phyloP scores from a whole-genome alignment of 2,888 invertebrate species.

The Dicyrtoma fusca region DNA sequence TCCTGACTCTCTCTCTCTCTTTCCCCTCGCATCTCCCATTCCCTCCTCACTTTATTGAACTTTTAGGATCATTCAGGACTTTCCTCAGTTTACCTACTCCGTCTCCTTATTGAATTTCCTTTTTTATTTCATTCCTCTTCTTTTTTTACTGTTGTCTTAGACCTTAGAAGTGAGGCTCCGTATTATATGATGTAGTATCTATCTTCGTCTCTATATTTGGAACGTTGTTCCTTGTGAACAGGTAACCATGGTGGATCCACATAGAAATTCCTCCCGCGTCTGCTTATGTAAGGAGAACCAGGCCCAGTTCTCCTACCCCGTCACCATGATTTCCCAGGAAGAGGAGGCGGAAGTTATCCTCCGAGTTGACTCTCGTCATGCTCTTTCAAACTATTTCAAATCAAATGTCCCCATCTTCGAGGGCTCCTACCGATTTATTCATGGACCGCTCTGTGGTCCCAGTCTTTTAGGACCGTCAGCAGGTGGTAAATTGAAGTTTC shows the following conservation, averaged over 20 bases:
- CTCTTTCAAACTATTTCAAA: conserved; percentile 85
- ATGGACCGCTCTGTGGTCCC: conserved; percentile 79
- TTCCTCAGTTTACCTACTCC: neutral
- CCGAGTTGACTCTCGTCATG: conserved; percentile 81
- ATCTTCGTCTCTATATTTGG: neutral
- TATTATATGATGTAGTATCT: neutral
- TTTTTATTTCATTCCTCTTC: neutral
- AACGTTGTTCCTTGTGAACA: neutral
- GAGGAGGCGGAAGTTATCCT: conserved; percentile 80
- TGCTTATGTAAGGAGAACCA: conserved; percentile 70
- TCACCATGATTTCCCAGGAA: conserved; percentile 72
- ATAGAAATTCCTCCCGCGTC: conserved; percentile 62
- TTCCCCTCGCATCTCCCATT: conserved; percentile 61
- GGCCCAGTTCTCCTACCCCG: conserved; percentile 59
- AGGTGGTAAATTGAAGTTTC: conserved; percentile 85
- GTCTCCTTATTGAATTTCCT: neutral
- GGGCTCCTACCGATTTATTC: conserved; percentile 85
- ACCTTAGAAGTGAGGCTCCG: too few species aligned
- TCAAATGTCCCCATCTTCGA: conserved; percentile 81
- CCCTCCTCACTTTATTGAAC: conserved; percentile 2
- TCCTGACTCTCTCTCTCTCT: neutral
- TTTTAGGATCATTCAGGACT: neutral
- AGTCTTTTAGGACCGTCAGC: conserved; percentile 76
- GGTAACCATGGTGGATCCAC: conserved; percentile 44
- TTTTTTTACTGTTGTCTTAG: neutral